These are phyloP conservation scores for Barnardius zonarius DNA, from an alignment of 2,113 vertebrate genomes.

Conservation along the genomic window DNA sequence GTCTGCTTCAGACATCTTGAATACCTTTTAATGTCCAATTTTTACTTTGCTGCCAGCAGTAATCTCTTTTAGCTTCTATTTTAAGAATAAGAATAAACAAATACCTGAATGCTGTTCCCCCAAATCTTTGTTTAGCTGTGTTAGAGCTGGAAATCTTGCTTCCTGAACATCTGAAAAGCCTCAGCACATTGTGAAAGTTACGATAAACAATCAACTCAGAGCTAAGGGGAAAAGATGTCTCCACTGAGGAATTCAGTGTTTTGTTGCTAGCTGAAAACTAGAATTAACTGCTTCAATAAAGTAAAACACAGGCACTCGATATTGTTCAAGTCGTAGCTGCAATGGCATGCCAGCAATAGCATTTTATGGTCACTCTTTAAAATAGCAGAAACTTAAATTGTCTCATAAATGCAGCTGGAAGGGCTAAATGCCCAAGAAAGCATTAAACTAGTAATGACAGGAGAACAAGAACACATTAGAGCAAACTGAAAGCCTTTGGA, in stretches of 20 bases:
- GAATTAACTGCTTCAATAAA: background rate
- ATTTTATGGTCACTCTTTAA: background rate
- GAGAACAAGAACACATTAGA: background rate
- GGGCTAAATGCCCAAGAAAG: background rate
- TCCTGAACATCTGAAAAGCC: background rate
- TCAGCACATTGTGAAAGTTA: background rate
- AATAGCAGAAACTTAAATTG: background rate
- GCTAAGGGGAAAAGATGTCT: background rate
- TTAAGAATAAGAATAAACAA: background rate
- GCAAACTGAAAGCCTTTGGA: background rate
- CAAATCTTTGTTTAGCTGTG: background rate
- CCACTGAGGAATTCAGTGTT: background rate
- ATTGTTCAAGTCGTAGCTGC: background rate
- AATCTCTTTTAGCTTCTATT: background rate
- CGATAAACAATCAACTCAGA: background rate
- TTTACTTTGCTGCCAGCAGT: background rate
- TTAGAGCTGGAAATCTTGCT: background rate
- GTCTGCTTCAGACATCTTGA: background rate
- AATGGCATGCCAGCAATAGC: background rate
- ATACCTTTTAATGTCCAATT: background rate
- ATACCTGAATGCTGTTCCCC: background rate
- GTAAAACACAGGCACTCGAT: background rate
- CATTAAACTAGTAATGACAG: background rate
- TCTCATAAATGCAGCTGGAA: background rate
- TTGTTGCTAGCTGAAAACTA: background rate